These are phyloP conservation scores for Drosophila simulans DNA, from an alignment of 1,140 invertebrate species.

Conservation along the genomic window DNA sequence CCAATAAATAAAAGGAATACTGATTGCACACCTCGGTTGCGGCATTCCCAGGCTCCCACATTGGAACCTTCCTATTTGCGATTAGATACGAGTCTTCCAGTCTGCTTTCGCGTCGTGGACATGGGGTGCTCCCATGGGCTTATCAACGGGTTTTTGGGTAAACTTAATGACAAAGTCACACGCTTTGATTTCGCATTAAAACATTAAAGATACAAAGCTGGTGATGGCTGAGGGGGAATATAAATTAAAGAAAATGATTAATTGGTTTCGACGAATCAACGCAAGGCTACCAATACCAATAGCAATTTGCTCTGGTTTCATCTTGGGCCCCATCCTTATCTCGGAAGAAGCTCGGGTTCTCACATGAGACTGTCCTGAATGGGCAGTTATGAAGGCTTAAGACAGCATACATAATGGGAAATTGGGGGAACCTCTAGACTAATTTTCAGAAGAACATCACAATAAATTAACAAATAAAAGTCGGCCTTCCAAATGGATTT, in stretches of 20 bases:
- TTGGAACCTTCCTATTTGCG: constrained; percentile 9
- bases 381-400: constrained; percentile 65
- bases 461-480: constrained; percentile 82
- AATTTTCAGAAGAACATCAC: constrained; percentile 78
- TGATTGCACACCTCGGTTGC: not conserved
- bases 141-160: constrained; percentile 15
- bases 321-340: constrained; percentile 5
- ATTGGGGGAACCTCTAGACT: constrained; percentile 71
- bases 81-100: constrained; percentile 24
- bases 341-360: not conserved
- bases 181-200: constrained; percentile 52
- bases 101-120: not conserved
- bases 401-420: constrained; percentile 67
- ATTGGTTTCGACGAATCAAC: constrained; percentile 65
- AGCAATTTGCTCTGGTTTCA: constrained; percentile 1
- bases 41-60: constrained; percentile 12
- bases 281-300: constrained; percentile 43
- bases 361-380: constrained; percentile 9
- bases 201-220: not conserved
- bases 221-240: constrained; percentile 8
- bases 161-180: constrained; percentile 57
- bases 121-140: constrained; percentile 4
- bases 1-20: constrained; percentile 5
- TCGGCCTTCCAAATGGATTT: constrained; percentile 65
- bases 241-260: constrained; percentile 65